phyloP scores from a whole-genome alignment of 2,113 vertebrate species.

The Atrichornis clamosus region DNA sequence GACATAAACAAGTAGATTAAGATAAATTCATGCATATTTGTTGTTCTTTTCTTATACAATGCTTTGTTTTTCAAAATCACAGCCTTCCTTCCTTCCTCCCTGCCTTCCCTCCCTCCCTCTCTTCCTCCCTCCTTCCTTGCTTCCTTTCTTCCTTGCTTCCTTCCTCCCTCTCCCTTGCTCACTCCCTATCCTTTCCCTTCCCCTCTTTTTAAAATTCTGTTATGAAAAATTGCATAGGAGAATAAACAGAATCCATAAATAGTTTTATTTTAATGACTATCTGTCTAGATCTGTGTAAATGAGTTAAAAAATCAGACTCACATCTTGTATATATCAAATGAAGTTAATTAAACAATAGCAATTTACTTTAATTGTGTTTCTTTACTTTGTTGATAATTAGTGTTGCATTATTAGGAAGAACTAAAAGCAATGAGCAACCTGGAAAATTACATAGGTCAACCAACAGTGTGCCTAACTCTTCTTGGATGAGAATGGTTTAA shows the following conservation, averaged over 20 bases:
- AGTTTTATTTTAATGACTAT: background rate
- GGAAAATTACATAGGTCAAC: background rate
- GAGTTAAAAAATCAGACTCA: background rate
- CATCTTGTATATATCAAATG: background rate
- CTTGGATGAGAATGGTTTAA: background rate
- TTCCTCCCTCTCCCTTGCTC: no score
- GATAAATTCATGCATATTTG: background rate
- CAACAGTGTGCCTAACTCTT: background rate
- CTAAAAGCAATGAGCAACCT: background rate
- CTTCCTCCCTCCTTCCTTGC: no score
- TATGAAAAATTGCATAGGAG: background rate
- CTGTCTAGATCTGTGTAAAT: background rate
- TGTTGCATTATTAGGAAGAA: background rate
- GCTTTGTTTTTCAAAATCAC: background rate
- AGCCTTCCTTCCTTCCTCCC: background rate
- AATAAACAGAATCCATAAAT: background rate
- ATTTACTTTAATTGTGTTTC: background rate
- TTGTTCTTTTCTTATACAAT: background rate
- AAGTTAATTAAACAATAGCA: background rate
- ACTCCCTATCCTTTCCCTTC: no score
- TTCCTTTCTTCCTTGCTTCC: no score
- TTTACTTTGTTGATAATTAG: background rate
- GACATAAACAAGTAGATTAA: background rate
- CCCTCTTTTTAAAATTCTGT: background rate
- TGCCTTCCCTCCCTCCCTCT: background rate